Evolutionary conservation across 2,888 invertebrate genomes (phyloP).

Genomic region (Hirtodrosophila alboralis): DNA sequence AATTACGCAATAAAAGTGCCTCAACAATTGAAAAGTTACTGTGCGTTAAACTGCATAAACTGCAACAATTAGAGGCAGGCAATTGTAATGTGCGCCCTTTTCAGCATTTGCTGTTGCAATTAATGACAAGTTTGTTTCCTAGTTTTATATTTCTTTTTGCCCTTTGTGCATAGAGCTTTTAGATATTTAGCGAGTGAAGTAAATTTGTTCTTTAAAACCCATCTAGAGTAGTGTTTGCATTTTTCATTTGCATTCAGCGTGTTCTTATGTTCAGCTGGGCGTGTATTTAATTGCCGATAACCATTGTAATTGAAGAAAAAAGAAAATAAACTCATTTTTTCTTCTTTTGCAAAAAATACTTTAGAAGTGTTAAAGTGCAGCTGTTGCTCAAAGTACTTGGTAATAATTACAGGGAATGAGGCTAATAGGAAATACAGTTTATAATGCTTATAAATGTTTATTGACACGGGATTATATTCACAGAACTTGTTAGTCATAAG

Average conservation of each 20-base stretch:
- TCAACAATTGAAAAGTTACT: constrained; percentile 67
- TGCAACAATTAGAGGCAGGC: constrained; percentile 69
- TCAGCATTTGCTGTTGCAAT: constrained; percentile 55
- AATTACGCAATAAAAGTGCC: constrained; percentile 79
- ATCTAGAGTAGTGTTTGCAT: constrained; percentile 36
- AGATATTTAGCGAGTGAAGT: constrained; percentile 19
- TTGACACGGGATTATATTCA: no score
- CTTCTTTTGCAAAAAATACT: constrained; percentile 3
- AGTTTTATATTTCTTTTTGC: constrained; percentile 9
- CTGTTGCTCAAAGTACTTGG: constrained; percentile 37
- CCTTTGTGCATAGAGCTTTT: constrained; percentile 36
- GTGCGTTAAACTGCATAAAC: constrained; percentile 76
- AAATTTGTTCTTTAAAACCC: constrained; percentile 34
- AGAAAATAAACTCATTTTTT: constrained; percentile 45
- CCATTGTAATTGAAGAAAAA: constrained; percentile 60
- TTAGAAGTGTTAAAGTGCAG: constrained; percentile 58
- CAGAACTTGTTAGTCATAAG: no score
- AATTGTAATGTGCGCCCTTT: constrained; percentile 49
- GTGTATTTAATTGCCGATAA: constrained; percentile 69
- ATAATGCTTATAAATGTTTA: constrained; percentile 4
- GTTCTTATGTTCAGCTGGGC: constrained; percentile 32
- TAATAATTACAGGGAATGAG: constrained; percentile 16
- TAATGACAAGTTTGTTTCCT: constrained; percentile 53
- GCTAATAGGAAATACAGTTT: constrained; percentile 8
- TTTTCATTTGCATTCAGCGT: constrained; percentile 21